Evolutionary conservation across 2,797 vertebrate species (phyloP).

Genomic region (Epinephelus malabaricus): DNA sequence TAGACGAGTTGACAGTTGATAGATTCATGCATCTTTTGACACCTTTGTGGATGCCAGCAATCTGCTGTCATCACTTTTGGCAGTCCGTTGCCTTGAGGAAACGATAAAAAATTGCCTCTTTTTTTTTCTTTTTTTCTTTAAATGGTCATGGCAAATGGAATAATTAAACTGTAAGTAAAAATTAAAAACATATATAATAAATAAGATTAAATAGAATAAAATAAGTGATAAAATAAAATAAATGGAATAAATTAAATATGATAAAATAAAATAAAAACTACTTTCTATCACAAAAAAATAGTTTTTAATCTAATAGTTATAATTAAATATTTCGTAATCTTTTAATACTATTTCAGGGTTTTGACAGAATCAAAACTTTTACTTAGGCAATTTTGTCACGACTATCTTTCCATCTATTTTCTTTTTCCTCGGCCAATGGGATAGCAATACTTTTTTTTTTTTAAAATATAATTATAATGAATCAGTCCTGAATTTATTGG

Average conservation of each 20-base stretch:
- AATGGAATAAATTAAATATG: too few species aligned
- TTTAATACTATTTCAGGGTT: too few species aligned
- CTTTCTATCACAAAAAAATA: too few species aligned
- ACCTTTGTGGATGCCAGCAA: slow-evolving; percentile 1
- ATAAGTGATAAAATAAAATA: background rate
- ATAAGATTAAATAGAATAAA: too few species aligned
- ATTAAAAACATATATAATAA: background rate
- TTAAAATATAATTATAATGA: background rate
- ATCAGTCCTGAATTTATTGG: background rate
- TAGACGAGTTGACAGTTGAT: slow-evolving; percentile 1
- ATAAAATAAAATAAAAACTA: background rate
- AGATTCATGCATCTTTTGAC: slow-evolving; percentile 10
- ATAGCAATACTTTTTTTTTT: too few species aligned
- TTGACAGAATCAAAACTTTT: too few species aligned
- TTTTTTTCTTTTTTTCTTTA: too few species aligned
- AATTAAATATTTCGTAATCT: background rate
- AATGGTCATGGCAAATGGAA: too few species aligned
- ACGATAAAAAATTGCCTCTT: too few species aligned
- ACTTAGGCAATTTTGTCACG: too few species aligned
- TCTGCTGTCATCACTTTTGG: background rate
- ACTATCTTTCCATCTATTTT: background rate
- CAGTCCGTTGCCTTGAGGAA: background rate
- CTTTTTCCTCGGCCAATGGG: background rate
- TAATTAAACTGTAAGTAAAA: background rate
- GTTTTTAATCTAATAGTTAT: background rate